Percentiles rank a stretch among this genome's conserved stretches.
These are phyloP conservation scores for Zeus faber DNA, from an alignment of 2,113 vertebrate species.

Conservation along the genomic window DNA sequence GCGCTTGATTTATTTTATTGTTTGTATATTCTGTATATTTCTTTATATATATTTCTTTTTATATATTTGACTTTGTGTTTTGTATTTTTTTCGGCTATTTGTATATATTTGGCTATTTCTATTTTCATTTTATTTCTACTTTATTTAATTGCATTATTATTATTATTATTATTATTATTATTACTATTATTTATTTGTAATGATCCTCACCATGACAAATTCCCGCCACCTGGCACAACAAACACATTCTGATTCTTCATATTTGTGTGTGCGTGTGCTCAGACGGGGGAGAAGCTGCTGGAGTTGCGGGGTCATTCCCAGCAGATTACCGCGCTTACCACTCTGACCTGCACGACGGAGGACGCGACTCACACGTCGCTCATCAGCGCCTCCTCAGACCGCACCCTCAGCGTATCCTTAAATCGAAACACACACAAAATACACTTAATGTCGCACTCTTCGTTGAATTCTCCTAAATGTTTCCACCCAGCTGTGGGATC, in stretches of 20 bases:
- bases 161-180: no score
- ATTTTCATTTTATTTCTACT: no score
- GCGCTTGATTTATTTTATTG: no score
- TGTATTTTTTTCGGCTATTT: background rate
- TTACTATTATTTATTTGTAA: no score
- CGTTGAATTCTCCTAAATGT: slow-evolving; percentile 58
- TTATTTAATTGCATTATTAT: no score
- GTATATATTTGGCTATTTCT: background rate
- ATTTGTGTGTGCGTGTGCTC: slow-evolving; percentile 31
- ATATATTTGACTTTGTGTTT: background rate
- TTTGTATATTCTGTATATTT: background rate
- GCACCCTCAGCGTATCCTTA: slow-evolving; percentile 91
- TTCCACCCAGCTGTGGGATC: slow-evolving; percentile 84
- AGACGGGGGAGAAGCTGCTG: slow-evolving; percentile 90
- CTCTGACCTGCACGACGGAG: slow-evolving; percentile 65
- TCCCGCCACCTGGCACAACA: no score
- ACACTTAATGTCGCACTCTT: background rate
- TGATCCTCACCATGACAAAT: no score
- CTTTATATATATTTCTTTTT: background rate
- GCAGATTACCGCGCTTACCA: slow-evolving; percentile 87
- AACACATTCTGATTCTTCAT: no score
- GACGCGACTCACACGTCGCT: slow-evolving; percentile 68
- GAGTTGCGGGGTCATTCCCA: slow-evolving; percentile 88
- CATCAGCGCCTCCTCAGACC: slow-evolving; percentile 91
- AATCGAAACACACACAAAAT: background rate